Evolutionary conservation across 1,140 invertebrate genomes (phyloP).

Genomic region (Heterodera schachtii): DNA sequence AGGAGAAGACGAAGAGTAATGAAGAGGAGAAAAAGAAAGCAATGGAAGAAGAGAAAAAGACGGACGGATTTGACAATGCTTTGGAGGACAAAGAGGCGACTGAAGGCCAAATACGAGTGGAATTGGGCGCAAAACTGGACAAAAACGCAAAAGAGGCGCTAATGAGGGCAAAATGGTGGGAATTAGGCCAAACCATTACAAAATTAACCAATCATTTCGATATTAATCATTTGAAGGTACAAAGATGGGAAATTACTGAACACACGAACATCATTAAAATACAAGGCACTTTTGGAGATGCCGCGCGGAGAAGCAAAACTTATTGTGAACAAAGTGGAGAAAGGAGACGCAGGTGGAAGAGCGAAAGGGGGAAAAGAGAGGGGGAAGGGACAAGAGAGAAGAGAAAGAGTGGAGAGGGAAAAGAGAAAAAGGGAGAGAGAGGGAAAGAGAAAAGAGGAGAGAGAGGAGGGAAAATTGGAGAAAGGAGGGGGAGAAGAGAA

Average conservation of each 20-base stretch:
- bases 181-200: not conserved
- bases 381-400: not conserved
- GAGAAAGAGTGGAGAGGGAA: conserved; percentile 7
- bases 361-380: not conserved
- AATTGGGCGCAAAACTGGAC: conserved; percentile 26
- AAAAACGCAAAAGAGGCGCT: conserved; percentile 3
- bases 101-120: conserved; percentile 21
- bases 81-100: conserved; percentile 20
- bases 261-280: conserved; percentile 16
- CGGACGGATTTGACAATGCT: not conserved
- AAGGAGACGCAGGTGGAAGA: conserved; percentile 10
- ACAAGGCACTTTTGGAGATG: conserved; percentile 20
- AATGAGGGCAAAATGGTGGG: conserved; percentile 28
- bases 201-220: not conserved
- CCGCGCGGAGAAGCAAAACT: conserved; percentile 24
- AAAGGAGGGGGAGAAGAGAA: conserved; percentile 8
- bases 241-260: conserved; percentile 28
- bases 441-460: too few relatives aligned
- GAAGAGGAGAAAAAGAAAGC: not conserved
- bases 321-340: conserved; percentile 25
- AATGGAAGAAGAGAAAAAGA: not conserved
- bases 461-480: conserved; percentile 6
- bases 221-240: not conserved
- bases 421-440: too few relatives aligned
- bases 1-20: not conserved